A percentile compares a stretch with the other conserved stretches of the same genome.
These are phyloP conservation scores for Achatina immaculata DNA, from an alignment of 1,140 invertebrate species.

Conservation along the genomic window DNA sequence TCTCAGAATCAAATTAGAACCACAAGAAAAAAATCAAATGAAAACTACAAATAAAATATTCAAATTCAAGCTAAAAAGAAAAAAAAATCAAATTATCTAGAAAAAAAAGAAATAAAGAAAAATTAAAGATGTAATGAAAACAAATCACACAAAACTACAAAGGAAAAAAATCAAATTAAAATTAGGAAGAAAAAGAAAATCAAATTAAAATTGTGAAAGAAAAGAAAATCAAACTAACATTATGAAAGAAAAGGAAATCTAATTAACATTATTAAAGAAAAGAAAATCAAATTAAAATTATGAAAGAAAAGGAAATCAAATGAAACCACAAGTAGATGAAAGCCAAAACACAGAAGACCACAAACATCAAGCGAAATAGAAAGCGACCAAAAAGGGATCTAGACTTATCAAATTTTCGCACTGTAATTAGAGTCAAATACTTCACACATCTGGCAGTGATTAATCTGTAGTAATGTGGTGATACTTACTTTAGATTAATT, in stretches of 20 bases:
- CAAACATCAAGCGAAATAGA: background rate
- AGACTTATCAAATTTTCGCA: no score
- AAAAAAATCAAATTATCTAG: background rate
- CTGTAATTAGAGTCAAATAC: no score
- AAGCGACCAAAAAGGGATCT: no score
- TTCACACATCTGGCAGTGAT: no score
- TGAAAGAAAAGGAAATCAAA: background rate
- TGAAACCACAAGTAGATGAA: background rate
- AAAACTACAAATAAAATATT: no score
- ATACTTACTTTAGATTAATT: no score
- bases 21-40: no score
- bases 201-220: background rate
- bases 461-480: no score
- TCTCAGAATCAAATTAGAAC: no score
- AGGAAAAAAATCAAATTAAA: background rate
- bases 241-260: background rate
- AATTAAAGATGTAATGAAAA: background rate
- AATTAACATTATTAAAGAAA: background rate
- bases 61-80: no score
- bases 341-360: background rate
- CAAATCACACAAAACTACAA: background rate
- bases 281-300: background rate
- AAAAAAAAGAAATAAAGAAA: slow-evolving; percentile 8
- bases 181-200: background rate
- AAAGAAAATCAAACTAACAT: background rate